Base-by-base conservation (phyloP, 2,797 vertebrate species). In the Pangasius larnaudii region DNA sequence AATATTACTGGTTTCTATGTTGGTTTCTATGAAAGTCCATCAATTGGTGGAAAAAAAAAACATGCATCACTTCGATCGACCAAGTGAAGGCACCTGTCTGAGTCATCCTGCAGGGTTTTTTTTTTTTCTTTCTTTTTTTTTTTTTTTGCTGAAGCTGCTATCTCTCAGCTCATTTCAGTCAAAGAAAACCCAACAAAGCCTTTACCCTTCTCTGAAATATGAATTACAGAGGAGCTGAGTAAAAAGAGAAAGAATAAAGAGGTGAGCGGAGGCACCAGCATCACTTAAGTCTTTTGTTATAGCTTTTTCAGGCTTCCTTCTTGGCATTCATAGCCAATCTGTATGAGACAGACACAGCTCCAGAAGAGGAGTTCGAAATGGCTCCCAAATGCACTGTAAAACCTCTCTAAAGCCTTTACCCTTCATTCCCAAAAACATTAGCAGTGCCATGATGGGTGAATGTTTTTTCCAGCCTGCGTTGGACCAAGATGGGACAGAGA, bases 361-460 rank as follows among this genome's bases (percentile, higher is more conserved):
- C 39, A 80, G 74, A 61, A 75, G 63, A 59, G 33, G 84, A 71
- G 86, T 80, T 83, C 16, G 49, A 59, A 77, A 90, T 82, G 88
- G 81, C 88, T 91, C 91, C 91, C 91, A 89, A 89, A 90, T 27
- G 91, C 85, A 83, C 72, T 85, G 75, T 91, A 89, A 91, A 81
- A 39, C 78, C 86, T 49, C 56, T 69, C n/a, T 80, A 88, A 90
- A 86, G 84, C 88, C 65, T 89, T 69, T 90, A 42, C 61, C 69
- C 78, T 89, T 80, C 78, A 86, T 81, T 71, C 63, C 87, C 53
- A 80, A 90, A 39, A 51, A 85, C 85, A 91, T 90, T 87, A 89
- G 86, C 56, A 65, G 36, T 80, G 63, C 74, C 39, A 53, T 88
- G 90, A 90, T 89, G 80, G 88, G 84, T 89, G 80, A 72, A 72